Evolutionary conservation across 1,140 invertebrate species (phyloP).

Genomic region (Penaeus japonicus): DNA sequence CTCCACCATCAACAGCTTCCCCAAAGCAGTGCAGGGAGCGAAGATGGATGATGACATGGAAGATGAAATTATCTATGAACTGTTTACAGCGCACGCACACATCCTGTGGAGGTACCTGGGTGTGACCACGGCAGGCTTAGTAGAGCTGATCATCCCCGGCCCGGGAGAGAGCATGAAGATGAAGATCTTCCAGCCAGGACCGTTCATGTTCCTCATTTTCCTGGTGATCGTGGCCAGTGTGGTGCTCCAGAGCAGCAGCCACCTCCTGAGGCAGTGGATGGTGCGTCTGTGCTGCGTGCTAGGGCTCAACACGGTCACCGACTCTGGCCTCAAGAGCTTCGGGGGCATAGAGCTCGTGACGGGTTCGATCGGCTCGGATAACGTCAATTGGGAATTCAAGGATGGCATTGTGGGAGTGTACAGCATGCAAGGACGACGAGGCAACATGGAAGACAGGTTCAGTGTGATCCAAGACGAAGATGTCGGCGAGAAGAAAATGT

Average conservation of each 20-base stretch:
- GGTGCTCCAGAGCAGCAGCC: constrained; percentile 34
- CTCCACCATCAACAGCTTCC: too few species aligned
- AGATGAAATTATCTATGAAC: constrained; percentile 43
- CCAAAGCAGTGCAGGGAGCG: too few species aligned
- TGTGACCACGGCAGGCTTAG: constrained; percentile 20
- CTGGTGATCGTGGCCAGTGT: constrained; percentile 42
- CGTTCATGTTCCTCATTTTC: constrained; percentile 48
- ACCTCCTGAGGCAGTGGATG: constrained; percentile 21
- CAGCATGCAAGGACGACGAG: constrained; percentile 53
- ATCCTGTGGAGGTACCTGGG: constrained; percentile 33
- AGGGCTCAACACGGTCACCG: constrained; percentile 19
- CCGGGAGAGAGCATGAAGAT: constrained; percentile 31
- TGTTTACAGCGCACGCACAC: constrained; percentile 43
- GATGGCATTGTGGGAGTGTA: constrained; percentile 54
- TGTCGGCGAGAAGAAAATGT: constrained; percentile 56
- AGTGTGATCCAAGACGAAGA: constrained; percentile 51
- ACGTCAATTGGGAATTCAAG: constrained; percentile 37
- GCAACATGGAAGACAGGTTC: constrained; percentile 57
- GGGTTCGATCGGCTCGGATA: not conserved
- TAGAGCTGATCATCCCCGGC: constrained; percentile 22
- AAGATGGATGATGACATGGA: constrained; percentile 50
- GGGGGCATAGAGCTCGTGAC: constrained; percentile 13
- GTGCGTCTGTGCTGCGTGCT: not conserved
- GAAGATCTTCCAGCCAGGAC: constrained; percentile 37
- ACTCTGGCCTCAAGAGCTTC: constrained; percentile 3